phyloP scores from a whole-genome alignment of 2,888 invertebrate species.

The Rhamphomyia laevipes region DNA sequence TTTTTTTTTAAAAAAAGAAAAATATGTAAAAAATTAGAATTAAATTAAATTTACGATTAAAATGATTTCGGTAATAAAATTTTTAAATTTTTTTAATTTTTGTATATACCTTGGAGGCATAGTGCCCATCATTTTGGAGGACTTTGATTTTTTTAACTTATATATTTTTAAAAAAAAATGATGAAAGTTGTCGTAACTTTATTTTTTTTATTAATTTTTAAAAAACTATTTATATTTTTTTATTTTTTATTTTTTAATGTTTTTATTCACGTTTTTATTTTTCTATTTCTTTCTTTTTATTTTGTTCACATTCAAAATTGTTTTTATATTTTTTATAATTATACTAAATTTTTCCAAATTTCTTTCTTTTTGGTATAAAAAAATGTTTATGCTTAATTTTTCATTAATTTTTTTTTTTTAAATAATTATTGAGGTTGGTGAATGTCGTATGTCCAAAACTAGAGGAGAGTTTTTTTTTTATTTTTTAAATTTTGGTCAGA shows the following conservation, averaged over 20 bases:
- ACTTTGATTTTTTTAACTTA: constrained; percentile 12
- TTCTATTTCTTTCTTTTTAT: too few species aligned
- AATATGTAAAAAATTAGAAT: too few species aligned
- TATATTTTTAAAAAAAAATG: constrained; percentile 14
- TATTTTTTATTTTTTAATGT: neutral
- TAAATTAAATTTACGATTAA: too few species aligned
- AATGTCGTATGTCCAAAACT: constrained; percentile 34
- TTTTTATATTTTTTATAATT: neutral
- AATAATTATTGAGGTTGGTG: constrained; percentile 30
- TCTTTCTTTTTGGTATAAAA: neutral
- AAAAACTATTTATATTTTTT: neutral
- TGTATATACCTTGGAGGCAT: constrained; percentile 40
- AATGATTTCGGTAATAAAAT: neutral
- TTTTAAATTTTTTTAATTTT: constrained; percentile 2
- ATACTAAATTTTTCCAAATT: neutral
- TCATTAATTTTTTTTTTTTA: constrained; percentile 9
- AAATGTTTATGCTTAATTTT: neutral
- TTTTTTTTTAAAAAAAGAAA: too few species aligned
- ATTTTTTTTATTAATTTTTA: neutral
- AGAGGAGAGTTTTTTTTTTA: too few species aligned
- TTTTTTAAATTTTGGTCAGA: constrained; percentile 12
- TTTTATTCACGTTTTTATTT: neutral
- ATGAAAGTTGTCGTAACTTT: neutral
- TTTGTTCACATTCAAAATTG: neutral
- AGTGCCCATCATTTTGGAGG: constrained; percentile 39